Evolutionary conservation across 2,113 vertebrate species (phyloP), one percentile per base, ranked within the genome.

Genomic region (Gavia stellata): DNA sequence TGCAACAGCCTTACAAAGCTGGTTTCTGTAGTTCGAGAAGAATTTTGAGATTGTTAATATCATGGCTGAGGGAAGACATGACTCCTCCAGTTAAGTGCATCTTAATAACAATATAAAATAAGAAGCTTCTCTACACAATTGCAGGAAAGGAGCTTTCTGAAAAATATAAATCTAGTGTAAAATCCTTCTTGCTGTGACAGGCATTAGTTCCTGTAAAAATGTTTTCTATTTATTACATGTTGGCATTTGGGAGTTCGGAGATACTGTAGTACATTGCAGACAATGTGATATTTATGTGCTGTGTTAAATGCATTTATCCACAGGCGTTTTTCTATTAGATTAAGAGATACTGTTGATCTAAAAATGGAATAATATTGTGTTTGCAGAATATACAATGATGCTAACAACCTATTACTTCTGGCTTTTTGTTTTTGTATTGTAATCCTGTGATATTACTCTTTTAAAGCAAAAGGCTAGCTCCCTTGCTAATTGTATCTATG

Each of bases 221-320:
- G 63, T 83, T 92, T 88, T 79, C 81, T 93, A 9, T 91, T 95
- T 95, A 63, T 81, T 92, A 42, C 50, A 12, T 5, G 21, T 9
- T 94, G 93, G 89, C 85, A 78, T 91, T 94, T 94, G 94, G 63
- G 89, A 92, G 81, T 59, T 77, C 50, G 78, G 87, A 90, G 71
- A 80, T 55, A 34, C 73, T 34, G 7, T 29, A 58, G 56, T n/a
- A 33, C 73, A 2, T 17, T 47, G 81, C 81, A 92, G 78, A 31
- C 94, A 88, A 47, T 24, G 85, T 52, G 86, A 66, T 94, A 85
- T 75, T 87, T 91, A 56, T 87, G 81, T 72, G 84, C 71, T 63
- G 67, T 36, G 87, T 80, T 92, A 95, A 94, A 92, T 9, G 10
- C 62, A 44, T 86, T 91, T 95, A 90, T 96, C 78, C 74, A 92